Evolutionary conservation across 23 tunicate genomes (phyloP).

Genomic region (Halocynthia aurantium): DNA sequence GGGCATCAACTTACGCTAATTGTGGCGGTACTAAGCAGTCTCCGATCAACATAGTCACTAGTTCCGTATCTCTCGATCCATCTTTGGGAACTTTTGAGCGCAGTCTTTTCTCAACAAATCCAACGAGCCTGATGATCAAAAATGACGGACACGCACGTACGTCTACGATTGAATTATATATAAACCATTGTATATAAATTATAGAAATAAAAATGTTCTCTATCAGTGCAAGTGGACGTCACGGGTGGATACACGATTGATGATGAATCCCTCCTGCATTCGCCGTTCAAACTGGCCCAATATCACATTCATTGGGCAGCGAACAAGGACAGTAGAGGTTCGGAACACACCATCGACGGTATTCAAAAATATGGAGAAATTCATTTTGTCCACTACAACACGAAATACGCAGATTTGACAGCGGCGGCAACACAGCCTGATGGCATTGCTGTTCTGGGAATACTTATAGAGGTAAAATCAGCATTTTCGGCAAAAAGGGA

Average conservation of each 20-base stretch:
- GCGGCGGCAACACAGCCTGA: background rate
- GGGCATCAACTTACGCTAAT: background rate
- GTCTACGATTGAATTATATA: background rate
- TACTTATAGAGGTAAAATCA: background rate
- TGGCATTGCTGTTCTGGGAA: background rate
- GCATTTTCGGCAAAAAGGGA: too few species aligned
- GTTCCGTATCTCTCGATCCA: background rate
- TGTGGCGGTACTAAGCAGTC: background rate
- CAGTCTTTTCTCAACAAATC: background rate
- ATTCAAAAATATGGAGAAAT: background rate
- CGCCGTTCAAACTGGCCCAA: slow-evolving; percentile 9
- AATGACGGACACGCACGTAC: slow-evolving; percentile 5
- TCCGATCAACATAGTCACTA: slow-evolving; percentile 2
- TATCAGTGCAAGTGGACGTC: slow-evolving; percentile 1
- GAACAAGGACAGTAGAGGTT: background rate
- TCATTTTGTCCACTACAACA: slow-evolving; percentile 18
- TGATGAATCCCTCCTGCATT: background rate
- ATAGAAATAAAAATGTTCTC: background rate
- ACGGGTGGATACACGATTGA: background rate
- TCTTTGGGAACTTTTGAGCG: background rate
- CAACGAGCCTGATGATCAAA: background rate
- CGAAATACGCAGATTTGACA: slow-evolving; percentile 1
- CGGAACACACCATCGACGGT: slow-evolving; percentile 18
- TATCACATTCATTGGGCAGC: slow-evolving; percentile 17
- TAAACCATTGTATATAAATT: background rate